Conservation (phyloP, 2,888 invertebrate species). For the Cyaniris semiargus region DNA sequence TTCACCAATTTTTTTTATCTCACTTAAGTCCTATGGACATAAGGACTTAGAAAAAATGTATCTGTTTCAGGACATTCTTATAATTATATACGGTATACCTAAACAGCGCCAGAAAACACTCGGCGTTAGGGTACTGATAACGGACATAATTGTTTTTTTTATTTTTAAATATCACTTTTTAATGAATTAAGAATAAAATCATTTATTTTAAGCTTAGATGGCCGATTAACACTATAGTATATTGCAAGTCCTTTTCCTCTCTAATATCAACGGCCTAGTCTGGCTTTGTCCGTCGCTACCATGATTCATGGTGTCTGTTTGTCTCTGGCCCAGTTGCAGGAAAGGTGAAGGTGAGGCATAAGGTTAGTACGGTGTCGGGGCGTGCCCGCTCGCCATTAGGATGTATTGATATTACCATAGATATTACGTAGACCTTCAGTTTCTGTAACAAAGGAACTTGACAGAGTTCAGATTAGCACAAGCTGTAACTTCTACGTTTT, state of each 20-base stretch:
- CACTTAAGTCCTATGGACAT: no score
- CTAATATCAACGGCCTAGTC: neutral
- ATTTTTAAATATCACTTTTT: no score
- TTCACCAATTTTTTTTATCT: no score
- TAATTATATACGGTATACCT: no score
- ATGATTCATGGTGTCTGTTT: neutral
- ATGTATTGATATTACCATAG: neutral
- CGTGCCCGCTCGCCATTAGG: slow-evolving; percentile 22
- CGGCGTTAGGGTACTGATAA: no score
- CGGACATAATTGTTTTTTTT: no score
- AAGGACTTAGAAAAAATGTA: no score
- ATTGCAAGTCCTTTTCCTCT: neutral
- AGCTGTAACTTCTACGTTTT: neutral
- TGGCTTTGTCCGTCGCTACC: neutral
- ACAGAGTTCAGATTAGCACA: neutral
- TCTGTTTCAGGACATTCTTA: no score
- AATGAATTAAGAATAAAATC: no score
- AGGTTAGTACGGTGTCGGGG: slow-evolving; percentile 32
- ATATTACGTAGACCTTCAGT: neutral
- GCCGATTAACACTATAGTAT: no score
- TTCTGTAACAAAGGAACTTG: slow-evolving; percentile 5
- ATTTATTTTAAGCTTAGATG: neutral
- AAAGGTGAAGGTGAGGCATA: slow-evolving; percentile 36
- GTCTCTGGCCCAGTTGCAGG: slow-evolving; percentile 22
- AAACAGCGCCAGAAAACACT: no score